A percentile compares a stretch with the other conserved stretches of the same genome.
Conservation (phyloP, 2,113 vertebrate genomes). For the Aegithalos caudatus region DNA sequence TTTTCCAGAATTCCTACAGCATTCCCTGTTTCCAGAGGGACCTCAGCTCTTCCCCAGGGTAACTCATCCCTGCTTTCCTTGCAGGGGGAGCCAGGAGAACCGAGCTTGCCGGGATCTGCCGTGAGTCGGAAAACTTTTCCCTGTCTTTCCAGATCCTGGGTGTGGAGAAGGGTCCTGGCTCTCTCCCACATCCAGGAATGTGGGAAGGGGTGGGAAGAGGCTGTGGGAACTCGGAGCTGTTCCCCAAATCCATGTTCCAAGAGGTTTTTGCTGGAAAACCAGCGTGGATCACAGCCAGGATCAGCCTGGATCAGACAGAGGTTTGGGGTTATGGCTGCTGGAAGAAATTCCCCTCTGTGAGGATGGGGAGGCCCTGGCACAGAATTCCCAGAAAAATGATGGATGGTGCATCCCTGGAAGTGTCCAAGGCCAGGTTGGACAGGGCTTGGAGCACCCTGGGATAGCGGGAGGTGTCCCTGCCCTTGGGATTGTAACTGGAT, state of each 20-base stretch:
- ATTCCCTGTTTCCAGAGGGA: background rate
- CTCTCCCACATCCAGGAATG: background rate
- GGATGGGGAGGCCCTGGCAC: background rate
- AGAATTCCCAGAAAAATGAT: background rate
- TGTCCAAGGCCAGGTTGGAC: background rate
- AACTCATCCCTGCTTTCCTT: background rate
- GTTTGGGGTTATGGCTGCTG: background rate
- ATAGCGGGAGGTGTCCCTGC: background rate
- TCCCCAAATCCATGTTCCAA: accelerated
- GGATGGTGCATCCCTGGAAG: background rate
- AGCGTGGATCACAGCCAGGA: accelerated
- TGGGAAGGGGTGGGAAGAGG: background rate
- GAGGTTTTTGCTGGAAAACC: background rate
- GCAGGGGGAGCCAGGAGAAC: constrained; percentile 85
- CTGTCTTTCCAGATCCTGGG: background rate
- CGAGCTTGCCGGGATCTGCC: constrained; percentile 75
- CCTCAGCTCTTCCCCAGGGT: background rate
- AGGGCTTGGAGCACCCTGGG: background rate
- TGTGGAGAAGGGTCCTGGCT: accelerated
- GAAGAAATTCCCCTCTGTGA: background rate
- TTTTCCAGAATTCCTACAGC: background rate
- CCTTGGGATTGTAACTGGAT: background rate
- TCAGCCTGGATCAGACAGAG: background rate
- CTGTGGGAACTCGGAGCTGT: accelerated
- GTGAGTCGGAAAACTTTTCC: constrained; percentile 58